A percentile compares a stretch with the other conserved stretches of the same genome.
These are phyloP conservation scores for Nowickia ferox DNA, from an alignment of 2,888 invertebrate species.

Conservation along the genomic window DNA sequence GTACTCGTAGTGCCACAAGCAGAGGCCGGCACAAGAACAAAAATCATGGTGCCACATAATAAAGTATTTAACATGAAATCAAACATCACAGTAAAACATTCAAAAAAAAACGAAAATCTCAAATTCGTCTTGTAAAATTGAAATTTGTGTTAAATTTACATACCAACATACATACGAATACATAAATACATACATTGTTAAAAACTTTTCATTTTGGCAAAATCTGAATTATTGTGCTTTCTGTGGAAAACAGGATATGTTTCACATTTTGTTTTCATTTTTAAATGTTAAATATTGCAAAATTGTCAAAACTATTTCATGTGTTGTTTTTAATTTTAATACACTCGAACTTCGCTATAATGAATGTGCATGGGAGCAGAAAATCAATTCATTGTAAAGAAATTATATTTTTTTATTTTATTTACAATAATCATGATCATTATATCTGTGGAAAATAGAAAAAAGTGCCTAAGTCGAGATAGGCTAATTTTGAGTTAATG, in stretches of 20 bases:
- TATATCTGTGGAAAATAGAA: too few species aligned
- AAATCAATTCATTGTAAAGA: too few species aligned
- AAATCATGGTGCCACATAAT: constrained; percentile 31
- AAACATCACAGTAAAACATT: constrained; percentile 25
- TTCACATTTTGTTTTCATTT: background rate
- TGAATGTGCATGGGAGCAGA: too few species aligned
- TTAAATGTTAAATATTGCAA: too few species aligned
- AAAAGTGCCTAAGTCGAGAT: too few species aligned
- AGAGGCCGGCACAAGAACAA: background rate
- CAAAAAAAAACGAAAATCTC: constrained; percentile 5
- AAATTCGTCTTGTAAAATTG: constrained; percentile 50
- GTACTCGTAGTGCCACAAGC: background rate
- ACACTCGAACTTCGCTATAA: too few species aligned
- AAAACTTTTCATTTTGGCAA: background rate
- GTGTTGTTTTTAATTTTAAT: too few species aligned
- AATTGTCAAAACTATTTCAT: too few species aligned
- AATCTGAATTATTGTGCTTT: constrained; percentile 7
- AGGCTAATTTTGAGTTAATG: too few species aligned
- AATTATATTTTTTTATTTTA: too few species aligned
- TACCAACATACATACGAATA: too few species aligned
- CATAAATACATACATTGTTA: background rate
- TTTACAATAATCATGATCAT: too few species aligned
- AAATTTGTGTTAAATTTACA: constrained; percentile 34
- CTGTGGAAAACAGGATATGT: background rate
- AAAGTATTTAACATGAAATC: constrained; percentile 54